These are phyloP conservation scores for Aphaenogaster floridana DNA, from an alignment of 1,140 invertebrate genomes.

Conservation along the genomic window DNA sequence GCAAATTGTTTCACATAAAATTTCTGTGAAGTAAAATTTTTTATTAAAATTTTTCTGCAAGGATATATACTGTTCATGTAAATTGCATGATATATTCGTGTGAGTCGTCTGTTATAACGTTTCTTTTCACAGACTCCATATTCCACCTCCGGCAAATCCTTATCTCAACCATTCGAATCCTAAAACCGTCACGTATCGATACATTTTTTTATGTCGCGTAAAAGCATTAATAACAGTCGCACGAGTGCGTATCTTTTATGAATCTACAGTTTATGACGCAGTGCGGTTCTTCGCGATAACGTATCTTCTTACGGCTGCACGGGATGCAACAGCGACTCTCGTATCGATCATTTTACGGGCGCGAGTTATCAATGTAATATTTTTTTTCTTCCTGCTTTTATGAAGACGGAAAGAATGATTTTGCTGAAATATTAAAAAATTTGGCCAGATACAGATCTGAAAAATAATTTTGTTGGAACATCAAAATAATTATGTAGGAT, in stretches of 20 bases:
- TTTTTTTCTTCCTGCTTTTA: constrained; percentile 1
- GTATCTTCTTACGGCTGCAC: background rate
- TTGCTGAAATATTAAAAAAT: no score
- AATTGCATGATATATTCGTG: background rate
- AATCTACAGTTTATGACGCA: constrained; percentile 21
- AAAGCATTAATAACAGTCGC: constrained; percentile 15
- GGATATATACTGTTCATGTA: background rate
- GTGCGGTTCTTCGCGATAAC: background rate
- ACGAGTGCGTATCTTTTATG: background rate
- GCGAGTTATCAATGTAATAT: constrained; percentile 1
- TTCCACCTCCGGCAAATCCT: background rate
- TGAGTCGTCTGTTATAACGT: background rate
- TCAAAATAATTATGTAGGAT: no score
- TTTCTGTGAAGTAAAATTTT: background rate
- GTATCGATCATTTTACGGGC: constrained; percentile 24
- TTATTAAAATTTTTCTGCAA: background rate
- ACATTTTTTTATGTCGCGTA: background rate
- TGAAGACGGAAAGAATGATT: background rate
- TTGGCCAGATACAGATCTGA: no score
- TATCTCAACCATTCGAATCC: background rate
- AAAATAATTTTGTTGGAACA: no score
- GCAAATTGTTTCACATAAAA: background rate
- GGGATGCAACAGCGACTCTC: background rate
- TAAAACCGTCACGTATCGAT: background rate
- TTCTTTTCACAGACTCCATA: background rate